Evolutionary conservation across 2,888 invertebrate genomes (phyloP), one percentile per base, ranked within the genome.

Genomic region (Automeris io): DNA sequence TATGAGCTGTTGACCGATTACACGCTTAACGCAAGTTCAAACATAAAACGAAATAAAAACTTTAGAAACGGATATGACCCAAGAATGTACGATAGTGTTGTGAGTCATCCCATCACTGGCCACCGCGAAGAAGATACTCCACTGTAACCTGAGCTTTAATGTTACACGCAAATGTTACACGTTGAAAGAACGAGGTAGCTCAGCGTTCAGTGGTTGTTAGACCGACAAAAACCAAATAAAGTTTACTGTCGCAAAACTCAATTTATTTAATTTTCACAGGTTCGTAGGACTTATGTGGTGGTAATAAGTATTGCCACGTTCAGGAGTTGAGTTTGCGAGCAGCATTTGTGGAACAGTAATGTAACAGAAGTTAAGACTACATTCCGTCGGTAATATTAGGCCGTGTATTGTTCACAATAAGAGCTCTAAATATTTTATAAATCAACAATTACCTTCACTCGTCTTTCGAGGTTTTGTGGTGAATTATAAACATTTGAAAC

Each of bases 21-120:
- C 59, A 59, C 49, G 52, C 57, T 61, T 69, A 56, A 67, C 66
- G 65, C 57, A 57, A 70, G 62, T 66, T 66, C 49, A 67, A 62
- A 64, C 50, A 43, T 57, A 55, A 68, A 63, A 59, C 46, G 49
- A 63, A 72, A 66, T 65, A 70, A 72, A 68, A 56, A 46, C 37
- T 49, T 53, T 50, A 58, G 56, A 68, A 80, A 75, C 80, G 80
- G 80, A 80, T 78, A 76, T 77, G 64, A 58, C 63, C 61, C 62
- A 77, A 75, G 81, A 80, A 82, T 82, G 81, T 72, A 69, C 61
- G 70, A 74, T 73, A 71, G 61, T 65, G 66, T 70, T 63, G 70
- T 81, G 81, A 82, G 51, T 82, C 81, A 80, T 71, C 68, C 66
- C 71, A 72, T 73, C 76, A 76, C 56, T 70, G 79, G 68, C 79